Base-by-base conservation (phyloP, 2,113 vertebrate genomes). In the Poeciliopsis retropinna region DNA sequence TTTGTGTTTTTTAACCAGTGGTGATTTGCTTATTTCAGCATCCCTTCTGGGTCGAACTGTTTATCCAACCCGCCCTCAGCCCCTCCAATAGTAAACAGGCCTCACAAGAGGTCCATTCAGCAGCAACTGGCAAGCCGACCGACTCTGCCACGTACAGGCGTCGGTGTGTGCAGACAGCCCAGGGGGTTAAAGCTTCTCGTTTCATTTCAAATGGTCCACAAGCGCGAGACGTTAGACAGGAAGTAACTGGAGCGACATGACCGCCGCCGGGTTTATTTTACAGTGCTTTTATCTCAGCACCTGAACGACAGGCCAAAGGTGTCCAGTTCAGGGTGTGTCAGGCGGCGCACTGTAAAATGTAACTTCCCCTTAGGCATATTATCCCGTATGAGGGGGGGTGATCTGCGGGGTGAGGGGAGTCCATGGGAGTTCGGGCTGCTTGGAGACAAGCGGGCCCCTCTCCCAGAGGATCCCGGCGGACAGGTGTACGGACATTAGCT, bases 51-150 rank as follows among this genome's bases (percentile, higher is more conserved):
- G 30, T 54, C 32, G 76, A 65, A 25, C 25, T 84, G 85, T 86
- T 88, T 88, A 89, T 87, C n/a, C 80, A 71, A 27, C 28, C 73
- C 22, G 6, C 74, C 54, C 31, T 19, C 44, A 76, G 82, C 74
- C 81, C 31, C 64, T 34, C 81, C 29, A 30, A 12, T 65, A 74
- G 73, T 82, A 84, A 74, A 77, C 75, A 83, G 82, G 83, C 71
- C 87, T 60, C 73, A 93, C 92, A 93, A 90, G 91, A 82, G 86
- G 57, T 64, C 80, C 79, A 82, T 93, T 93, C 81, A 93, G 31
- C 14, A 30, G 85, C 54, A 78, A 73, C 78, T 70, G 66, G 74
- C 85, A 60, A 41, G 67, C 47, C 1, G 69, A 61, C 17, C 76
- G 11, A 14, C 44, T 22, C 44, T 86, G 90, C 91, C 90, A 90